Conservation (phyloP, 2,888 invertebrate genomes). For the Oxycera nigricornis region DNA sequence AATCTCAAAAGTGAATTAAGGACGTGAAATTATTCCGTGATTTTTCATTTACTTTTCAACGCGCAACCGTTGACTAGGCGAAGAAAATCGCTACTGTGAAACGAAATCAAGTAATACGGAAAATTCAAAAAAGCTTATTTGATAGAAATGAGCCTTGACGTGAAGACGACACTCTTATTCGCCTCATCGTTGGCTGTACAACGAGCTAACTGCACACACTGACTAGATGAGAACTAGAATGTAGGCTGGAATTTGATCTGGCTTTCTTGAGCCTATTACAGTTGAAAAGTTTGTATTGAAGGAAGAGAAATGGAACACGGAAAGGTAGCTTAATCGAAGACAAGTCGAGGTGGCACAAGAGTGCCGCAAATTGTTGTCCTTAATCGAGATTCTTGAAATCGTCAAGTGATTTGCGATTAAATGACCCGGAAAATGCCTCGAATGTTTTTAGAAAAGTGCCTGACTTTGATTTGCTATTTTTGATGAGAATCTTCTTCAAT, state of each 20-base stretch:
- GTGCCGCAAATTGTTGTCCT: conserved; percentile 33
- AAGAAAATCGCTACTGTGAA: background rate
- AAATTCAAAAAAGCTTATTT: conserved; percentile 5
- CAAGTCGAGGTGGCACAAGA: background rate
- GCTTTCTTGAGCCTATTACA: background rate
- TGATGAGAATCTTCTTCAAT: background rate
- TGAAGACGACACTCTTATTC: background rate
- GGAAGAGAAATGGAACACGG: background rate
- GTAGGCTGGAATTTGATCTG: background rate
- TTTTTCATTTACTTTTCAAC: conserved; percentile 34
- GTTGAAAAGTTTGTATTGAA: background rate
- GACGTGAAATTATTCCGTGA: conserved; percentile 37
- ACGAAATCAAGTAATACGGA: background rate
- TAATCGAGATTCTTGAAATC: conserved; percentile 44
- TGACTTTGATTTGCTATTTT: background rate
- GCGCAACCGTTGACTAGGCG: background rate
- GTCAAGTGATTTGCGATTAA: conserved; percentile 41
- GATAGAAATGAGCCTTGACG: background rate
- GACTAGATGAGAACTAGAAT: background rate
- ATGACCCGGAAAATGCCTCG: conserved; percentile 40
- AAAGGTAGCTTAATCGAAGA: background rate
- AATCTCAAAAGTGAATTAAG: conserved; percentile 31
- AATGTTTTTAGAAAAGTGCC: conserved; percentile 28
- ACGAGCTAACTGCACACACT: background rate
- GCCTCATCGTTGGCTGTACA: background rate